A percentile compares a stretch with the other conserved stretches of the same genome.
phyloP scores from a whole-genome alignment of 2,797 vertebrate genomes.

The Propithecus deckenii region DNA sequence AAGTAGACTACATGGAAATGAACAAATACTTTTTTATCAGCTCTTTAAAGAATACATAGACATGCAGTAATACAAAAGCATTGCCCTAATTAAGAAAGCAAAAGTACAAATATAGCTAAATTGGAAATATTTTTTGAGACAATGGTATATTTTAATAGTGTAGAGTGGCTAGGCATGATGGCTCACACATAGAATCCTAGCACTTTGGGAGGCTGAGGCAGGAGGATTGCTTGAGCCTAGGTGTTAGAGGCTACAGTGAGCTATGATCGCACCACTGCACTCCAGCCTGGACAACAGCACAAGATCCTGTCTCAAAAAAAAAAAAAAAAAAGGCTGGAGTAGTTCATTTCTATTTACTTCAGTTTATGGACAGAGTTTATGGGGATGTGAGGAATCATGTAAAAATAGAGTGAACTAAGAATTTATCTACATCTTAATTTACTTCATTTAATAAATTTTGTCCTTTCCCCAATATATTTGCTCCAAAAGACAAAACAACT shows the following conservation, averaged over 20 bases:
- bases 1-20: background rate
- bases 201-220: too few species aligned
- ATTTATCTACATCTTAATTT: background rate
- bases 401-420: background rate
- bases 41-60: slow-evolving; percentile 40
- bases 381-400: background rate
- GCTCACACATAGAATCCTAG: too few species aligned
- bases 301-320: too few species aligned
- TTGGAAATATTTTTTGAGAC: background rate
- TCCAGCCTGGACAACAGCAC: too few species aligned
- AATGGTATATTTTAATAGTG: background rate
- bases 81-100: slow-evolving; percentile 1
- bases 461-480: background rate
- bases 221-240: too few species aligned
- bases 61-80: slow-evolving; percentile 11
- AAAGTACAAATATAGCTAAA: slow-evolving; percentile 40
- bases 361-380: background rate
- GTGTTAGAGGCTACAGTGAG: too few species aligned
- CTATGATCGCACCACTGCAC: too few species aligned
- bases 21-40: slow-evolving; percentile 8
- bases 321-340: background rate
- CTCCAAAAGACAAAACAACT: background rate
- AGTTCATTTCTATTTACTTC: background rate
- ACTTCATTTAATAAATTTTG: background rate
- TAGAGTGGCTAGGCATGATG: background rate